Evolutionary conservation across 2,113 vertebrate genomes (phyloP).

Genomic region (Acrocephalus arundinaceus): DNA sequence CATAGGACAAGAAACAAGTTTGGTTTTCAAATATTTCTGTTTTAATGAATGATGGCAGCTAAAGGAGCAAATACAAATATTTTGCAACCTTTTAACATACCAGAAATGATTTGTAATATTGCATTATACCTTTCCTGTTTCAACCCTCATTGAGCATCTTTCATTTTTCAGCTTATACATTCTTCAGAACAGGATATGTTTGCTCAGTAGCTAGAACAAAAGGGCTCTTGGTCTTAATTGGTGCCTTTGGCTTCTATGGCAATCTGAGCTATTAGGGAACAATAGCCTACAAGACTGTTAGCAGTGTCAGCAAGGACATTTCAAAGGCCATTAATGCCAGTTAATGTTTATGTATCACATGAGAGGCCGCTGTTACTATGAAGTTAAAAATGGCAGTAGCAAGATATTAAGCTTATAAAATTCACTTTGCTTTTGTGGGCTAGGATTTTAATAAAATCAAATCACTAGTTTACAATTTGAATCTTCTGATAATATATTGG

Average conservation of each 20-base stretch:
- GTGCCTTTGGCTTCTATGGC: background rate
- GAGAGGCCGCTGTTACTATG: background rate
- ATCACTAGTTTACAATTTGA: background rate
- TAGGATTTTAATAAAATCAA: background rate
- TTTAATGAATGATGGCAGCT: background rate
- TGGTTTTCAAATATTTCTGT: background rate
- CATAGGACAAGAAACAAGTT: background rate
- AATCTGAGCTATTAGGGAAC: background rate
- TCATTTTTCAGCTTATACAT: background rate
- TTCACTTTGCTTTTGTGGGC: background rate
- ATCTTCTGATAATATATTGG: background rate
- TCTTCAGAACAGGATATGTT: background rate
- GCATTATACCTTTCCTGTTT: background rate
- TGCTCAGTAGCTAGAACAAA: background rate
- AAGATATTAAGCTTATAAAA: background rate
- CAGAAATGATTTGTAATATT: background rate
- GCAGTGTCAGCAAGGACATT: background rate
- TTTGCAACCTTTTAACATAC: background rate
- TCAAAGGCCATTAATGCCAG: background rate
- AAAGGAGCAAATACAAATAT: background rate
- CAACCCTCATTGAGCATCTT: background rate
- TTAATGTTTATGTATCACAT: background rate
- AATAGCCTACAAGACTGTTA: background rate
- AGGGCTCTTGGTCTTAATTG: background rate
- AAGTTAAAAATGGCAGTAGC: background rate